These are phyloP conservation scores for Oscheius sp. DNA, from an alignment of 2,888 invertebrate species.

Conservation along the genomic window DNA sequence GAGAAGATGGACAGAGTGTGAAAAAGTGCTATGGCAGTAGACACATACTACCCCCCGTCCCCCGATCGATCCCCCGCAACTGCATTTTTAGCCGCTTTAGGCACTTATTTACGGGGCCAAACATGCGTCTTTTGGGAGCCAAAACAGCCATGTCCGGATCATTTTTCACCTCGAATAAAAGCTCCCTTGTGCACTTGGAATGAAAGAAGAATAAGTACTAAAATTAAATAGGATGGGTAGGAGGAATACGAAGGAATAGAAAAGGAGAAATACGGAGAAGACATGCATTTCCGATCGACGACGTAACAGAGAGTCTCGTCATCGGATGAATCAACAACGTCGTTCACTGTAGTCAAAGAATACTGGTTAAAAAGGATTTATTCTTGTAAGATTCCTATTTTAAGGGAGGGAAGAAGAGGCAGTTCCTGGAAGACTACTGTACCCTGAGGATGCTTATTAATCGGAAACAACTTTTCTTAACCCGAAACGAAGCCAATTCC, in stretches of 20 bases:
- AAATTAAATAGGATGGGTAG: background rate
- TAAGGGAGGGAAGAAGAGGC: too few relatives aligned
- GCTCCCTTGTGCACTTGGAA: too few relatives aligned
- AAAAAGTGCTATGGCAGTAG: background rate
- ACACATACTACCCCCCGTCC: background rate
- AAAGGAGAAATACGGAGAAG: background rate
- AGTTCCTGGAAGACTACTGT: too few relatives aligned
- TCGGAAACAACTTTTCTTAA: too few relatives aligned
- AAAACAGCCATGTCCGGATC: background rate
- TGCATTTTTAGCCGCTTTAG: constrained; percentile 25
- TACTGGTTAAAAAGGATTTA: too few relatives aligned
- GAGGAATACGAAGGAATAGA: background rate
- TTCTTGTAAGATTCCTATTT: too few relatives aligned
- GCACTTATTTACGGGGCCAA: constrained; percentile 25
- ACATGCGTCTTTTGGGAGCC: constrained; percentile 17
- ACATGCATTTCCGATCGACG: constrained; percentile 25
- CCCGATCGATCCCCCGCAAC: constrained; percentile 21
- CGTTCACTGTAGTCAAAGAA: too few relatives aligned
- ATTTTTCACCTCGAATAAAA: constrained; percentile 2
- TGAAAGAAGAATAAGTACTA: too few relatives aligned
- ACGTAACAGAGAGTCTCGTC: too few relatives aligned
- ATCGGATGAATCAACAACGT: too few relatives aligned
- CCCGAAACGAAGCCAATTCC: too few relatives aligned
- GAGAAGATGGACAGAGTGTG: background rate
- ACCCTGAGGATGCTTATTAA: too few relatives aligned